Evolutionary conservation across 2,888 invertebrate species (phyloP).

Genomic region (Leptinotarsa tumamoca): DNA sequence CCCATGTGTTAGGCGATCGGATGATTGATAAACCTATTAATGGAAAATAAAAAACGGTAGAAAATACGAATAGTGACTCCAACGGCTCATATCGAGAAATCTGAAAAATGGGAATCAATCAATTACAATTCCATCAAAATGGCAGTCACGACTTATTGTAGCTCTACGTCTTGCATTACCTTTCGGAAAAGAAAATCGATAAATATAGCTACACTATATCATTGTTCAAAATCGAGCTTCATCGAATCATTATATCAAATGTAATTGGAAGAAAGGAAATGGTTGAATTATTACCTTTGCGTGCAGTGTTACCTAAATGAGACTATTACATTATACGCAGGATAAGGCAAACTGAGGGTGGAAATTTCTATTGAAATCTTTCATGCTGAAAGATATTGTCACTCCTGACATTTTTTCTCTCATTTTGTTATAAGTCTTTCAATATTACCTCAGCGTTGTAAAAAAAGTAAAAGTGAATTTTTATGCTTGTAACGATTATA

Average conservation of each 20-base stretch:
- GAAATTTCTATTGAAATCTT: conserved; percentile 6
- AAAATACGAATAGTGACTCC: conserved; percentile 27
- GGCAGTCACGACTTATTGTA: conserved; percentile 42
- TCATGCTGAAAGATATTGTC: conserved; percentile 9
- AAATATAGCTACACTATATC: conserved; percentile 43
- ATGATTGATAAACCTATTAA: neutral
- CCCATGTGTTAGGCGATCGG: neutral
- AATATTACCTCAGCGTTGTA: neutral
- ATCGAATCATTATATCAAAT: conserved; percentile 39
- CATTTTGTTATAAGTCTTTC: neutral
- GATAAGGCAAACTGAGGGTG: conserved; percentile 18
- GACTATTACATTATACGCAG: conserved; percentile 31
- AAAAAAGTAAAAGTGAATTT: neutral
- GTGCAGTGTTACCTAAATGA: conserved; percentile 36
- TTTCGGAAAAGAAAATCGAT: conserved; percentile 42
- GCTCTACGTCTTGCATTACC: conserved; percentile 35
- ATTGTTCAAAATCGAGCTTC: conserved; percentile 38
- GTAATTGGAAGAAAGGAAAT: conserved; percentile 39
- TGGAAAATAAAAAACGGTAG: conserved; percentile 2
- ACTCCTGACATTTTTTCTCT: neutral
- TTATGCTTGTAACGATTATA: too few species aligned
- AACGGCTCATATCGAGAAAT: conserved; percentile 1
- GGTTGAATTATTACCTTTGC: conserved; percentile 37
- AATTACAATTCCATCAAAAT: conserved; percentile 43
- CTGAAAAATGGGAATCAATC: conserved; percentile 26